A percentile compares a stretch with the other conserved stretches of the same genome.
Evolutionary conservation across 2,113 vertebrate genomes (phyloP).

Genomic region (Boleophthalmus pectinirostris): DNA sequence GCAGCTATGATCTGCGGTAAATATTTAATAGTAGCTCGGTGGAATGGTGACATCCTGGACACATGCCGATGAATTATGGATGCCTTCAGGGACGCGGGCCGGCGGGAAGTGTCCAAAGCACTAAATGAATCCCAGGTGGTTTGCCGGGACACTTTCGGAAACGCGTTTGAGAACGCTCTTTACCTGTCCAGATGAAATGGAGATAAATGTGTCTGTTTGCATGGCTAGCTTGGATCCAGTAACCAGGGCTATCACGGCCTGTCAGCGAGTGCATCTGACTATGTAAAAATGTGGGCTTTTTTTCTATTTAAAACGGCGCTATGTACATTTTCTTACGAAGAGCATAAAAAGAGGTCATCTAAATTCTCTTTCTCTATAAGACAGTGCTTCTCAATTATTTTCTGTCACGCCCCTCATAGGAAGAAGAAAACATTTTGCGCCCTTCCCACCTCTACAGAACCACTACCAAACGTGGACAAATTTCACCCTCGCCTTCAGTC

Average conservation of each 20-base stretch:
- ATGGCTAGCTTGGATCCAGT: not conserved
- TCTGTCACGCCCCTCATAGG: no score
- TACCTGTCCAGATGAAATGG: slow-evolving; percentile 28
- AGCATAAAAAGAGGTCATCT: no score
- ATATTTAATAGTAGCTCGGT: slow-evolving; percentile 75
- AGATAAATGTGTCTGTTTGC: slow-evolving; percentile 16
- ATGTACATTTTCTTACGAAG: no score
- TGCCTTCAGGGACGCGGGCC: slow-evolving; percentile 53
- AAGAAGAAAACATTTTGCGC: no score
- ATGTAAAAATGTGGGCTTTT: not conserved
- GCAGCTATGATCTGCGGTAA: slow-evolving; percentile 73
- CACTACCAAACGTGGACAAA: no score
- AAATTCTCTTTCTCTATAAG: no score
- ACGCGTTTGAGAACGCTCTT: slow-evolving; percentile 35
- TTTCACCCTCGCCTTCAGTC: no score
- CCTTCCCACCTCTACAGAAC: no score
- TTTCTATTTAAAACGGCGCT: not conserved
- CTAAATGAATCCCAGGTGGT: slow-evolving; percentile 67
- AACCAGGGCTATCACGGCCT: not conserved
- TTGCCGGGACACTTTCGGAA: slow-evolving; percentile 51
- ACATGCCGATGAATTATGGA: slow-evolving; percentile 77
- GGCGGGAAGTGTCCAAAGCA: slow-evolving; percentile 56
- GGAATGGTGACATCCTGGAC: slow-evolving; percentile 69
- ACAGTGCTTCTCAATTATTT: no score
- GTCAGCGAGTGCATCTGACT: not conserved